These are phyloP conservation scores for Psephotus haematonotus DNA, from an alignment of 2,113 vertebrate species.

Conservation along the genomic window DNA sequence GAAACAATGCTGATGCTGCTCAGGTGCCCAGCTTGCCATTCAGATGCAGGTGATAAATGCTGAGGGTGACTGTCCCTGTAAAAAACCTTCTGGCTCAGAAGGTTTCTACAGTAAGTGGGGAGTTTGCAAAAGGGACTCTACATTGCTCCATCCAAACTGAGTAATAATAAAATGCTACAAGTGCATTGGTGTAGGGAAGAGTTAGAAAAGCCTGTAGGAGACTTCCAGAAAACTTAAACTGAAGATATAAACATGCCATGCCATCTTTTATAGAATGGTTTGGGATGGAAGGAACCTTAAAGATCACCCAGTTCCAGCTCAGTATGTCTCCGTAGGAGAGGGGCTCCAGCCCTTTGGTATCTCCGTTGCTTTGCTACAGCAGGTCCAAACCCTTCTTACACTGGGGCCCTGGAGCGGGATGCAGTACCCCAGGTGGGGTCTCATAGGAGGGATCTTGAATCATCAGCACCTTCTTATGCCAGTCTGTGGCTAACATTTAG, in stretches of 20 bases:
- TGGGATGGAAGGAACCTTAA: neutral
- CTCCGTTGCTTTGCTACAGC: neutral
- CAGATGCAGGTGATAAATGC: neutral
- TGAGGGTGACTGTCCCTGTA: neutral
- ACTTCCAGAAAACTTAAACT: neutral
- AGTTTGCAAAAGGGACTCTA: neutral
- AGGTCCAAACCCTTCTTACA: neutral
- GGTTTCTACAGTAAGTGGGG: neutral
- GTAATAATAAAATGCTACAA: neutral
- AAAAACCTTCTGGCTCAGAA: neutral
- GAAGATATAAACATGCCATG: neutral
- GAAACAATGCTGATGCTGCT: neutral
- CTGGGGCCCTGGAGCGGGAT: neutral
- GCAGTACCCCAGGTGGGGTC: neutral
- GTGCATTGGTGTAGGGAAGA: neutral
- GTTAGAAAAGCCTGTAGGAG: neutral
- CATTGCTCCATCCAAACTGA: neutral
- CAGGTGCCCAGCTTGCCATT: neutral
- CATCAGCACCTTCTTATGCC: neutral
- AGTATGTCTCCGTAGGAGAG: neutral
- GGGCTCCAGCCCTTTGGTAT: neutral
- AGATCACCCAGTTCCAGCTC: neutral
- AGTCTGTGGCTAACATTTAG: neutral
- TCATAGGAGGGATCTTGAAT: neutral
- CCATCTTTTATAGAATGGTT: neutral